phyloP scores from a whole-genome alignment of 1,140 invertebrate species.

The Epicauta chinensis region DNA sequence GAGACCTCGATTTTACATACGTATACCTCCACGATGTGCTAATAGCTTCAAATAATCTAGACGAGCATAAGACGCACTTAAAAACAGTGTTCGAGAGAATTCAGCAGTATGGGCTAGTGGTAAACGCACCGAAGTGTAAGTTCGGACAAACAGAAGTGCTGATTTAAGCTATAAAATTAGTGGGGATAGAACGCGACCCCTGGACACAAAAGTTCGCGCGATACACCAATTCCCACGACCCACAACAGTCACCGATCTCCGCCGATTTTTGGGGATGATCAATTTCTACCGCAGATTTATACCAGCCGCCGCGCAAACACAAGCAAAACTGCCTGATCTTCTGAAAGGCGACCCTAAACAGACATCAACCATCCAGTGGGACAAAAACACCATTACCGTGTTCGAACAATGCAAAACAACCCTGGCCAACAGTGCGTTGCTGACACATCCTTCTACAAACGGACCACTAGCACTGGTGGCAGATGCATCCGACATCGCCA shows the following conservation, averaged over 20 bases:
- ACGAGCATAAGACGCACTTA: constrained; percentile 15
- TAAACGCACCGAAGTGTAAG: constrained; percentile 25
- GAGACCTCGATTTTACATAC: constrained; percentile 32
- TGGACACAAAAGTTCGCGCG: constrained; percentile 18
- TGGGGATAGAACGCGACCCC: constrained; percentile 26
- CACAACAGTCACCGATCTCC: constrained; percentile 22
- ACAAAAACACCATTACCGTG: constrained; percentile 12
- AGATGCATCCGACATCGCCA: constrained; percentile 30
- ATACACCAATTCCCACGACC: constrained; percentile 22
- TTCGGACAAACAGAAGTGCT: constrained; percentile 27
- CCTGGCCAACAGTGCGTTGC: constrained; percentile 23
- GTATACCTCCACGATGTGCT: constrained; percentile 41
- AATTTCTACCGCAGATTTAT: constrained; percentile 37
- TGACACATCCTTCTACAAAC: constrained; percentile 25
- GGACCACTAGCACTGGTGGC: constrained; percentile 16
- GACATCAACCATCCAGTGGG: constrained; percentile 25
- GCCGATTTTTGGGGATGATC: constrained; percentile 36
- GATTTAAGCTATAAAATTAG: constrained; percentile 35
- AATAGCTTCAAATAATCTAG: constrained; percentile 31
- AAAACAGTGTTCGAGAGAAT: background rate
- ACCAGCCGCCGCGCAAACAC: constrained; percentile 28
- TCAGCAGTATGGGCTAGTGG: background rate
- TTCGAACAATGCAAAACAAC: constrained; percentile 27
- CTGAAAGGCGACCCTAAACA: constrained; percentile 25
- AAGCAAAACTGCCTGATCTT: constrained; percentile 22